Conservation (phyloP, 2,888 invertebrate genomes). For the Leptogaster cylindrica region DNA sequence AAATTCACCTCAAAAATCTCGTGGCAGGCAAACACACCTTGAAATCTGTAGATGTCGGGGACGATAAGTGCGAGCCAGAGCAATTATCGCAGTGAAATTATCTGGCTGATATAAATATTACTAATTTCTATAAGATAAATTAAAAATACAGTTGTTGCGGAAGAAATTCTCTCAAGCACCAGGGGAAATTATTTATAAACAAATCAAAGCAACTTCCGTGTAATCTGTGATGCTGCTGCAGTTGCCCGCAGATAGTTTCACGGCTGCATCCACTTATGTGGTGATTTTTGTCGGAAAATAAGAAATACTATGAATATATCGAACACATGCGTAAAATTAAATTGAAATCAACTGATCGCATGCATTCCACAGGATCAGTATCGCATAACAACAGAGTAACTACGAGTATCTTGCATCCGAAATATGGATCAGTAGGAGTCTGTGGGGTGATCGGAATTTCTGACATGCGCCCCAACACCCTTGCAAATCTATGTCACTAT, state of each 20-base stretch:
- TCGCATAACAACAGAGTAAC: background rate
- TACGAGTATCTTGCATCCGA: background rate
- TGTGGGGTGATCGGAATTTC: background rate
- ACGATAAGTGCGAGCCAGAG: too few relatives aligned
- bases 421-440: slow-evolving; percentile 35
- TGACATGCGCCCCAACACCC: background rate
- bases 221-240: background rate
- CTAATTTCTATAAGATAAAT: too few relatives aligned
- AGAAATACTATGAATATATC: background rate
- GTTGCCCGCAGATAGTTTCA: background rate
- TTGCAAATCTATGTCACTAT: slow-evolving; percentile 28
- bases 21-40: too few relatives aligned
- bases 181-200: background rate
- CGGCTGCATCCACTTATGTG: background rate
- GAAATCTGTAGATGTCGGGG: too few relatives aligned
- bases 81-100: too few relatives aligned
- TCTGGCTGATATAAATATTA: too few relatives aligned
- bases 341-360: background rate
- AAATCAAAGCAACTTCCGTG: background rate
- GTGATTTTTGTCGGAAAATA: background rate
- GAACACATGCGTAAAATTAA: background rate
- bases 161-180: background rate
- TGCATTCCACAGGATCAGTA: background rate
- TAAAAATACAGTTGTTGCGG: background rate
- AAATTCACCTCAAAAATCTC: too few relatives aligned